phyloP scores from a whole-genome alignment of 2,113 vertebrate species.

The Tetrax tetrax region DNA sequence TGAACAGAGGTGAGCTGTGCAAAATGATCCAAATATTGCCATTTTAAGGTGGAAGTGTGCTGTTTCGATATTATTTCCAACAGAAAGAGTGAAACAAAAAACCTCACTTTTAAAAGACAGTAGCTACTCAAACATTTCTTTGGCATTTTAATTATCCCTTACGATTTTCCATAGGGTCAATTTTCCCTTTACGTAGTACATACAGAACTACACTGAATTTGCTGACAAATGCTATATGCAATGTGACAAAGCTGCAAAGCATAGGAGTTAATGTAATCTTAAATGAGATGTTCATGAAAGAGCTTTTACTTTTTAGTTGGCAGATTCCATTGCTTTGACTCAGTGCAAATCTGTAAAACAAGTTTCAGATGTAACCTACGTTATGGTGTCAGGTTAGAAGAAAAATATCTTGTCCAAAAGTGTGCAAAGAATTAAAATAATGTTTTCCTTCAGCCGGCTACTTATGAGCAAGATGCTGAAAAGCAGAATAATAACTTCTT shows the following conservation, averaged over 20 bases:
- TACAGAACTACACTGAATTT: conserved; percentile 1
- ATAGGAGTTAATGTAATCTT: neutral
- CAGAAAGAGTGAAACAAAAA: neutral
- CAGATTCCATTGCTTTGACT: conserved; percentile 29
- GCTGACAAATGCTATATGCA: conserved; percentile 12
- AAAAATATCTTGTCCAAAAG: conserved; percentile 16
- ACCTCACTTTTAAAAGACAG: conserved; percentile 31
- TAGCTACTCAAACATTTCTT: neutral
- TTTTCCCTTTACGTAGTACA: conserved; percentile 8
- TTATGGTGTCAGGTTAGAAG: neutral
- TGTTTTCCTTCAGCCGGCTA: neutral
- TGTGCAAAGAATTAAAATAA: conserved; percentile 11
- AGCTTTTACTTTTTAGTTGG: neutral
- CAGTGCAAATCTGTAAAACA: neutral
- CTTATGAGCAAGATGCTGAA: neutral
- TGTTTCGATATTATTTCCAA: neutral
- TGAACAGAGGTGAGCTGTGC: neutral
- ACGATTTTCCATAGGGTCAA: neutral
- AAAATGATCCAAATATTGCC: neutral
- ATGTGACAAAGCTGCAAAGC: conserved; percentile 3
- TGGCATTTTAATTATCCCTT: conserved; percentile 44
- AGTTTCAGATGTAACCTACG: conserved; percentile 18
- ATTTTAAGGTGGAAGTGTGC: neutral
- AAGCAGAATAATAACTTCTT: conserved; percentile 20
- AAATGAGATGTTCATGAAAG: neutral